A percentile compares a stretch with the other conserved stretches of the same genome.
phyloP scores from a whole-genome alignment of 1,140 invertebrate genomes.

The Drosophila punjabiensis region DNA sequence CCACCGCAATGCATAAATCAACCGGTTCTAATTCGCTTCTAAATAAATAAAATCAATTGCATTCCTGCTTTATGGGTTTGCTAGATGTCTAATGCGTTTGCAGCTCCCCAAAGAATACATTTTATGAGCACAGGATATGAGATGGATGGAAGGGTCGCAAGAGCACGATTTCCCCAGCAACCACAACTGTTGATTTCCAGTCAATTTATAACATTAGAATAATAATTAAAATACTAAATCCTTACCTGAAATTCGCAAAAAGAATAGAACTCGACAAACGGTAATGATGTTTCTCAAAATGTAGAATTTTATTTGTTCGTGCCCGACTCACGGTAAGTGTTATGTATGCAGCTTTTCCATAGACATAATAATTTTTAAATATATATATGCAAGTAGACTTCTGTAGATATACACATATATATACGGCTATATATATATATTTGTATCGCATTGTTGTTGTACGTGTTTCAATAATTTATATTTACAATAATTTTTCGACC shows the following conservation, averaged over 20 bases:
- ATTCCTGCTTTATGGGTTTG: constrained; percentile 12
- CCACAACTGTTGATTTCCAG: background rate
- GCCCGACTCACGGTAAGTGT: constrained; percentile 58
- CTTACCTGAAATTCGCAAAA: background rate
- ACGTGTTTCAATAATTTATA: constrained; percentile 35
- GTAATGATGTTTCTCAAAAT: constrained; percentile 70
- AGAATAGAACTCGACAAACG: background rate
- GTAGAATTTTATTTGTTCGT: constrained; percentile 79
- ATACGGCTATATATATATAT: constrained; percentile 33
- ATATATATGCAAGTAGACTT: constrained; percentile 52
- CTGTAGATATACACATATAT: constrained; percentile 34
- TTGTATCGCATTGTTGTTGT: constrained; percentile 53
- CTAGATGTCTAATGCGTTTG: constrained; percentile 40
- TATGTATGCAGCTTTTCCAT: constrained; percentile 66
- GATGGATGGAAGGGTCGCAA: constrained; percentile 1
- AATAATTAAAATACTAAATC: background rate
- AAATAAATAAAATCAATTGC: constrained; percentile 44
- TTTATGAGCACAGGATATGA: constrained; percentile 28
- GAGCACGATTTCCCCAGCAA: background rate
- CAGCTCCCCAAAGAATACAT: constrained; percentile 41
- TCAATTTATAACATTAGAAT: background rate
- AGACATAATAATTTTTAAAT: constrained; percentile 73
- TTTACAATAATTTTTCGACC: constrained; percentile 48
- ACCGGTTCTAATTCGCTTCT: constrained; percentile 22
- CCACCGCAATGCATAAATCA: constrained; percentile 48